Percentiles rank a stretch among this genome's conserved stretches.
These are phyloP conservation scores for Myotis myotis DNA, from an alignment of 2,797 vertebrate species.

Conservation along the genomic window DNA sequence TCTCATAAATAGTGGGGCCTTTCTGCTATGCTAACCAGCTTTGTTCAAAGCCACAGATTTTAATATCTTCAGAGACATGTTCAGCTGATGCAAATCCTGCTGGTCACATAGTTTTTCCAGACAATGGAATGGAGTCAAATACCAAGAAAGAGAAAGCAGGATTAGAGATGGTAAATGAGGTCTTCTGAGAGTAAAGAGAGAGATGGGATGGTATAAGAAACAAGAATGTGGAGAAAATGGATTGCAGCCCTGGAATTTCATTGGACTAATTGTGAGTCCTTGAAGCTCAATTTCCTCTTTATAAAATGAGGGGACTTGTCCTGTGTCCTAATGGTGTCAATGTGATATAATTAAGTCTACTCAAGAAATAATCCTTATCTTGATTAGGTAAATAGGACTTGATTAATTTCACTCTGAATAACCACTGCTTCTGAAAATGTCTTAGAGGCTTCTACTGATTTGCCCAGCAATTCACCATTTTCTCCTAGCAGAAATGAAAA, in stretches of 20 bases:
- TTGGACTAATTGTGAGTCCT: slow-evolving; percentile 61
- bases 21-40: not conserved
- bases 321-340: slow-evolving; percentile 61
- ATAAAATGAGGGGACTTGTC: slow-evolving; percentile 63
- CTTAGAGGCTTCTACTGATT: not conserved
- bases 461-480: slow-evolving; percentile 37
- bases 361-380: slow-evolving; percentile 75
- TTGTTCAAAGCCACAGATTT: not conserved
- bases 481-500: slow-evolving; percentile 50
- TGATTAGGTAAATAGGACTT: slow-evolving; percentile 77
- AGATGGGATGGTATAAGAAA: slow-evolving; percentile 54
- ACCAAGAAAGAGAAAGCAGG: not conserved
- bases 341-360: slow-evolving; percentile 69
- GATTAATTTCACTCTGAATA: slow-evolving; percentile 77
- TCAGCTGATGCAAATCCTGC: not conserved
- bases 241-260: slow-evolving; percentile 51
- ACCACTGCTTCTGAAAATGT: slow-evolving; percentile 59
- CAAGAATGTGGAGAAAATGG: slow-evolving; percentile 50
- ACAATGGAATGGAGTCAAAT: not conserved
- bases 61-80: not conserved
- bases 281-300: slow-evolving; percentile 61
- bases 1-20: not conserved
- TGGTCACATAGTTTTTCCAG: not conserved
- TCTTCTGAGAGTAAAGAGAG: not conserved
- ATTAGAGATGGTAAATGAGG: not conserved